Base-by-base conservation (phyloP, 1,140 invertebrate species). In the Ips typographus region DNA sequence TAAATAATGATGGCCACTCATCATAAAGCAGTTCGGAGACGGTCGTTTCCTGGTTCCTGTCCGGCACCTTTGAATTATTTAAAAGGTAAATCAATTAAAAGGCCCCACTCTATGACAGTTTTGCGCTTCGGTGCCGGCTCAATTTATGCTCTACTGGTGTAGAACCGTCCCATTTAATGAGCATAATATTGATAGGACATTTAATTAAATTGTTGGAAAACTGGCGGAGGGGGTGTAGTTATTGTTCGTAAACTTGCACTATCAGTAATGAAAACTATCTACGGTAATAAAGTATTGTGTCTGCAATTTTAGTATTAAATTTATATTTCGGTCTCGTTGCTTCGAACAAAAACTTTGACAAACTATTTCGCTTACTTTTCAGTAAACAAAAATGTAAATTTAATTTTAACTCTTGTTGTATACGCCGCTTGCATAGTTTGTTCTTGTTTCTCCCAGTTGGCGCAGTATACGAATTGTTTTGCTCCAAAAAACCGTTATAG, bases 141-240 rank as follows among this genome's bases (percentile, higher is more conserved):
- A 68, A 62, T 68, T 68, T 62, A 68, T 62, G 66, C 66, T 68
- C 66, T 62, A 62, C 53, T 62, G 66, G 66, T 60, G 58, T 62
- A 62, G 66, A 68, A 68, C 66, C 62, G 59, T 41, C 44, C 58
- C 40, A 68, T 52, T 68, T 62, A 68, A 68, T 68, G 66, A 68
- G 58, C 66, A 66, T 66, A 56, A 66, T 66, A 56, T 52, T 55
- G 51, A 37, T 22, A 22, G 22, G 22, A 39, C 47, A 60, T 68
- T 68, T 62, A 68, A 68, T 68, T 68, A 62, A 62, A 55, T 56
- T 22, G 22, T 22, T 22, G 22, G 22, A 22, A 22, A 22, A 22
- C 22, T 22, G 22, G 22, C 0, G 22, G 22, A 22, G 22, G 22
- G 22, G 22, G 22, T 22, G 22, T 22, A 22, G 22, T 22, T 22